These are phyloP conservation scores for Acipenser oxyrinchus DNA, from an alignment of 2,797 vertebrate species.

Conservation along the genomic window DNA sequence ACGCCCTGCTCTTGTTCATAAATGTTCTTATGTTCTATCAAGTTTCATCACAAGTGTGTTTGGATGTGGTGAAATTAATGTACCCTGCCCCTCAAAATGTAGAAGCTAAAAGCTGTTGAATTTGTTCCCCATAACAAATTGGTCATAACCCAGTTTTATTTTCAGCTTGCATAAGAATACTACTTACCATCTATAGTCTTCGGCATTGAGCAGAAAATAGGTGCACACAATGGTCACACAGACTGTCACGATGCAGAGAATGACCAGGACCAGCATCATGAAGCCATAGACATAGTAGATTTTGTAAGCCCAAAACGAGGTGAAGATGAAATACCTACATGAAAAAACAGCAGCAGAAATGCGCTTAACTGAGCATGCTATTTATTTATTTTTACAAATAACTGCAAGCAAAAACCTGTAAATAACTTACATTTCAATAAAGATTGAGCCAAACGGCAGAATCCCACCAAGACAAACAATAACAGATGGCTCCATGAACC, in stretches of 20 bases:
- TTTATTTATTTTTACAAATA: too few species aligned
- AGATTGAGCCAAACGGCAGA: constrained; percentile 97
- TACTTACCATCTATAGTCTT: constrained; percentile 97
- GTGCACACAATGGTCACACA: constrained; percentile 98
- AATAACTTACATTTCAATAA: constrained; percentile 95
- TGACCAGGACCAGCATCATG: constrained; percentile 98
- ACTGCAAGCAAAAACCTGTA: too few species aligned
- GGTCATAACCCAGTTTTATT: too few species aligned
- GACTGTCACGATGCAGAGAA: constrained; percentile 97
- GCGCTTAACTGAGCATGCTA: not conserved
- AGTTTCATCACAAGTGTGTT: too few species aligned
- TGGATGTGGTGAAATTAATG: too few species aligned
- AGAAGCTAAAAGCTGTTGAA: too few species aligned
- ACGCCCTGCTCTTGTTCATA: too few species aligned
- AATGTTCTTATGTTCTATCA: too few species aligned
- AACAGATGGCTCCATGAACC: constrained; percentile 99
- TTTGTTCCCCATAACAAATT: too few species aligned
- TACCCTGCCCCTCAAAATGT: too few species aligned
- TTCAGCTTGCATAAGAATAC: too few species aligned
- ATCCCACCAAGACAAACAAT: constrained; percentile 98
- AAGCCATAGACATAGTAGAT: constrained; percentile 99
- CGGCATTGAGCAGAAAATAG: constrained; percentile 95
- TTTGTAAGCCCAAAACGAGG: constrained; percentile 99
- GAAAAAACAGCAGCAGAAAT: not conserved
- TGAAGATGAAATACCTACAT: constrained; percentile 98